Evolutionary conservation across 2,797 vertebrate genomes (phyloP).

Genomic region (Gadopsis bispinosus): DNA sequence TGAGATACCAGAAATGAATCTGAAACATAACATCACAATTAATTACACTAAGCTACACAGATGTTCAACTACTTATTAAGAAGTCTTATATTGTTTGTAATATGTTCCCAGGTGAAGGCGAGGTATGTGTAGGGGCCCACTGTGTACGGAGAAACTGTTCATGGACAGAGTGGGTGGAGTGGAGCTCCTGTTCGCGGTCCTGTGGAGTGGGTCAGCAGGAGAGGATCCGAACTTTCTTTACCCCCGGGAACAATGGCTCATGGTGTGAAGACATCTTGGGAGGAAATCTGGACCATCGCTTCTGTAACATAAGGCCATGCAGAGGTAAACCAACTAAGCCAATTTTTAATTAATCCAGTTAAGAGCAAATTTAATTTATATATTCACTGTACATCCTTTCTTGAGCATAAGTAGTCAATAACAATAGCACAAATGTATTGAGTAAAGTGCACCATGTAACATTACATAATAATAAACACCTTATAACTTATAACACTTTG

Average conservation of each 20-base stretch:
- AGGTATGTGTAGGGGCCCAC: conserved; percentile 72
- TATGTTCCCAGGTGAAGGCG: conserved; percentile 64
- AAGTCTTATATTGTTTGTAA: background rate
- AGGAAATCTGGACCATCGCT: conserved; percentile 86
- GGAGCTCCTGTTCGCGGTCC: conserved; percentile 88
- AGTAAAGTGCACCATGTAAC: too few species aligned
- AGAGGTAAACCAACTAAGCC: conserved; percentile 79
- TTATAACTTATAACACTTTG: too few species aligned
- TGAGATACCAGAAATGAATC: background rate
- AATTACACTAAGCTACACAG: background rate
- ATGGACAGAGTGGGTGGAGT: conserved; percentile 89
- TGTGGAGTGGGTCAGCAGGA: conserved; percentile 91
- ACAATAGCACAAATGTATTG: too few species aligned
- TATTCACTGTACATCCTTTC: background rate
- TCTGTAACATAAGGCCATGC: conserved; percentile 91
- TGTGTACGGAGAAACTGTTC: conserved; percentile 87
- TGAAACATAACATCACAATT: background rate
- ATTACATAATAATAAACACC: too few species aligned
- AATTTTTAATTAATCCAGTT: background rate
- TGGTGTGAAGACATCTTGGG: conserved; percentile 90
- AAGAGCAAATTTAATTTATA: too few species aligned
- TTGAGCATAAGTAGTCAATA: background rate
- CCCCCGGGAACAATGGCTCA: conserved; percentile 79
- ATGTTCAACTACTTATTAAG: background rate
- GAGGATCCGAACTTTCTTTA: conserved; percentile 86